Evolutionary conservation across 2,113 vertebrate species (phyloP), one percentile per base, ranked within the genome.

Genomic region (Cervus canadensis): DNA sequence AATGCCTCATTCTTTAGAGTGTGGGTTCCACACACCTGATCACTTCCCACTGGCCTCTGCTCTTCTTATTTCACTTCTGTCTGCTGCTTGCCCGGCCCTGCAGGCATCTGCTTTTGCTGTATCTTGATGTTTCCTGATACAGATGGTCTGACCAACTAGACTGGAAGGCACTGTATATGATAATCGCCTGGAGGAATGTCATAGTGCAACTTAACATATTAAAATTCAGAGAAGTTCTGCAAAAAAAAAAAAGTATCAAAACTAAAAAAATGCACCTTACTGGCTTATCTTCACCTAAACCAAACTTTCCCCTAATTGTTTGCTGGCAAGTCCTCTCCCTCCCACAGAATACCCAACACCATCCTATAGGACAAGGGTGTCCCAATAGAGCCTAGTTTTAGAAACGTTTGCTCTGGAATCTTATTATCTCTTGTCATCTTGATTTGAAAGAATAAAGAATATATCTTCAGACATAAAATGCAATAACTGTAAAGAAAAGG

Each of bases 401-500:
- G 87, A 91, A 96, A 64, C 59, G 52, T 36, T 33, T 17, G 5
- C 54, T 87, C 86, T 64, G 48, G 89, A 94, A 67, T 52, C 76
- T 91, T 84, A 15, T 92, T 90, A 91, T 60, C 87, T 84, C 45
- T 84, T 94, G 60, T 94, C 91, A 78, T 78, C 56, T 62, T 62
- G 17, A 94, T 86, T 83, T 86, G 82, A 94, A 95, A 89, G 54
- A 85, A 67, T 60, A 86, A 89, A 90, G 81, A 94, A 78, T 74
- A 64, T 36, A 84, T 94, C 60, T 92, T 52, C 87, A 50, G 85
- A 88, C 43, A 76, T 1, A 78, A 59, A 87, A 88, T 97, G 16
- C 36, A 94, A 40, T 94, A 92, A 92, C 48, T 94, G 10, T 74
- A 93, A 96, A 97, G 86, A 85, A 91, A 87, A 89, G 43, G 6